Conservation (phyloP, 2,797 vertebrate species). For the Erithacus rubecula region DNA sequence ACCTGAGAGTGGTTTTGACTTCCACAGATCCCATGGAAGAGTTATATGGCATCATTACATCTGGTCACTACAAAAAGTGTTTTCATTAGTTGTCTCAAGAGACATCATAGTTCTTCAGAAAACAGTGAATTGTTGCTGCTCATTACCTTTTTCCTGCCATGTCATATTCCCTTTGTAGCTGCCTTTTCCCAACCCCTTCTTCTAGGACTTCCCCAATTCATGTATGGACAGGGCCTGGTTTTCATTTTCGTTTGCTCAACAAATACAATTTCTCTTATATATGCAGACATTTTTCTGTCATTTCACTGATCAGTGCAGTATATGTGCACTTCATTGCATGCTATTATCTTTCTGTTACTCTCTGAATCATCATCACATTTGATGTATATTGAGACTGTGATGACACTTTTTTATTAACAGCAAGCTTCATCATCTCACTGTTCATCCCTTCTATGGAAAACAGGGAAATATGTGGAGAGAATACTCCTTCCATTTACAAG, state of each 20-base stretch:
- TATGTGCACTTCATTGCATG: not conserved
- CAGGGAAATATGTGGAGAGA: not conserved
- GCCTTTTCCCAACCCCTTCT: not conserved
- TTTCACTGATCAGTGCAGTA: not conserved
- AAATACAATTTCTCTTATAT: not conserved
- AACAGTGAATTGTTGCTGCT: not conserved
- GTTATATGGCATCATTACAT: not conserved
- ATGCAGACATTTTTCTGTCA: not conserved
- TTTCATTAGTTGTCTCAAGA: not conserved
- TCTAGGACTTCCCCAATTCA: accelerated
- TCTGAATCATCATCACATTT: not conserved
- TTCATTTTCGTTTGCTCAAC: not conserved
- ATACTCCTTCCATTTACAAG: not conserved
- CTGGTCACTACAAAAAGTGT: not conserved
- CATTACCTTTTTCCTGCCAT: not conserved
- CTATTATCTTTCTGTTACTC: not conserved
- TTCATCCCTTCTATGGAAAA: not conserved
- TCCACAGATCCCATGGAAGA: not conserved
- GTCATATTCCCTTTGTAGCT: not conserved
- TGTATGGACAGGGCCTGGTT: not conserved
- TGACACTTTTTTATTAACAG: not conserved
- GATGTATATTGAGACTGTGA: not conserved
- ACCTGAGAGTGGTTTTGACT: not conserved
- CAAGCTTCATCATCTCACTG: not conserved
- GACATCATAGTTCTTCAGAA: not conserved